Evolutionary conservation across 92 coral and sea anemone genomes (phyloP).

Genomic region (Zoanthus gigantus): DNA sequence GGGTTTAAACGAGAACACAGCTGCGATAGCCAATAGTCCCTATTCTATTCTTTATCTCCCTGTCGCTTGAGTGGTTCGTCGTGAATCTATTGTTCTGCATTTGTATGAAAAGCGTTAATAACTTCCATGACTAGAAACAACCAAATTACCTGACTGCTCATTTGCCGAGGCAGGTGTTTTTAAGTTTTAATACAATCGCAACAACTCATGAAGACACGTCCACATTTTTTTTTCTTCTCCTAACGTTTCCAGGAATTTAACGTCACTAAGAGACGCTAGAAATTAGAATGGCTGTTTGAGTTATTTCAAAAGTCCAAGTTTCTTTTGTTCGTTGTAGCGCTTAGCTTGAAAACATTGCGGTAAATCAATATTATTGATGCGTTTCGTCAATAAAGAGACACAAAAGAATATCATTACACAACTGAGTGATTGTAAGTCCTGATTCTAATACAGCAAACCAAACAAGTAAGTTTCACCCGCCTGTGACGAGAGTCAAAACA

Average conservation of each 20-base stretch:
- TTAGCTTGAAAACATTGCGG: conserved; percentile 38
- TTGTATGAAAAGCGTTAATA: not conserved
- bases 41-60: not conserved
- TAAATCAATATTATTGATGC: conserved; percentile 44
- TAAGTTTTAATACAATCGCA: not conserved
- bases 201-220: not conserved
- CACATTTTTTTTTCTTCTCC: not conserved
- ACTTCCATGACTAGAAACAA: not conserved
- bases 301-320: not conserved
- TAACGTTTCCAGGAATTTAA: not conserved
- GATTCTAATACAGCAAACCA: conserved; percentile 8
- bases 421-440: conserved; percentile 14
- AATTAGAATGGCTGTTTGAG: not conserved
- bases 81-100: conserved; percentile 26
- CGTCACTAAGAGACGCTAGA: not conserved
- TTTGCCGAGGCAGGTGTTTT: conserved; percentile 30
- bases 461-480: conserved; percentile 18
- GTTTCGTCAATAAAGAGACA: conserved; percentile 28
- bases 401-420: conserved; percentile 42
- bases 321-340: conserved; percentile 23
- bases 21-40: conserved; percentile 20
- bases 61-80: conserved; percentile 30
- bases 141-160: conserved; percentile 31
- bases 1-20: conserved; percentile 38
- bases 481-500: not conserved